These are phyloP conservation scores for Slavum lentiscoides DNA, from an alignment of 2,888 invertebrate species.

Conservation along the genomic window DNA sequence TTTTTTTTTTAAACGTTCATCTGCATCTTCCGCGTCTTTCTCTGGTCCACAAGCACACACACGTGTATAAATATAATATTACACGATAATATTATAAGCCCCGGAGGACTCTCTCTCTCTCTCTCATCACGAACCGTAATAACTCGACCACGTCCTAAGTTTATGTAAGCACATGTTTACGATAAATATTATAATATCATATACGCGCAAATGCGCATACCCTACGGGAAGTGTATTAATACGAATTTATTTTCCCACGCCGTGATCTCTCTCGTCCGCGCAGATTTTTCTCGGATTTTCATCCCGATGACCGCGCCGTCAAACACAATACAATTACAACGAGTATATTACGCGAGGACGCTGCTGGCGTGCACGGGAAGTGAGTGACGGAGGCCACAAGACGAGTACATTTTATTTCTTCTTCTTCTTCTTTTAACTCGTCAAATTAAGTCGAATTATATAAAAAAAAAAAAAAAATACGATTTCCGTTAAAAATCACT, in stretches of 20 bases:
- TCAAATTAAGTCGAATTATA: no score
- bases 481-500: no score
- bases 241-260: background rate
- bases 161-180: no score
- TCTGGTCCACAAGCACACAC: background rate
- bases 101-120: background rate
- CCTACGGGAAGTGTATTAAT: background rate
- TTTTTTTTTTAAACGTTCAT: background rate
- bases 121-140: constrained; percentile 2
- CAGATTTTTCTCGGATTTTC: constrained; percentile 11
- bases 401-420: no score
- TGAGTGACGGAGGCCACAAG: no score
- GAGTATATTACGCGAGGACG: background rate
- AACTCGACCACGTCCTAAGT: background rate
- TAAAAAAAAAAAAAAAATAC: no score
- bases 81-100: background rate
- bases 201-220: background rate
- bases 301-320: background rate
- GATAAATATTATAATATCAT: background rate
- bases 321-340: background rate
- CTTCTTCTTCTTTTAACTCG: no score
- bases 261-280: no score
- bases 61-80: no score
- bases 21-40: background rate
- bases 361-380: no score